These are phyloP conservation scores for Drosophila guanche DNA, from an alignment of 1,140 invertebrate genomes.

Conservation along the genomic window DNA sequence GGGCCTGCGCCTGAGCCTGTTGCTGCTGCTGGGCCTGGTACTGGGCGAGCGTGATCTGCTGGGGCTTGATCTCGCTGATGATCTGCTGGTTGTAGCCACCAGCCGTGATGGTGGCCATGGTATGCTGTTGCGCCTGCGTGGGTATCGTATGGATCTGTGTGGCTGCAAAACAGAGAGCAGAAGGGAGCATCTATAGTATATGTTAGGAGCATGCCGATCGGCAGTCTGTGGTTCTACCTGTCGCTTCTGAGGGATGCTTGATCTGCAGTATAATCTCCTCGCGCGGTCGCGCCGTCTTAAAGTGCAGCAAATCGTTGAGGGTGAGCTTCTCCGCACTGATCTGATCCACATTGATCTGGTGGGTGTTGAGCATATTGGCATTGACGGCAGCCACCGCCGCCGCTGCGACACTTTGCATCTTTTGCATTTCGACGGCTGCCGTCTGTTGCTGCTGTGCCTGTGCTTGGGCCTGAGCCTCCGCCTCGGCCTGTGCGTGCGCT, in stretches of 20 bases:
- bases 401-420: slow-evolving; percentile 57
- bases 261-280: slow-evolving; percentile 82
- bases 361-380: slow-evolving; percentile 62
- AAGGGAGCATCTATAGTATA: not conserved
- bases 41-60: slow-evolving; percentile 80
- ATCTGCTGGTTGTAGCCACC: slow-evolving; percentile 80
- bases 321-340: slow-evolving; percentile 78
- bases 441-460: slow-evolving; percentile 48
- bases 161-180: slow-evolving; percentile 24
- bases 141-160: slow-evolving; percentile 77
- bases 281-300: slow-evolving; percentile 71
- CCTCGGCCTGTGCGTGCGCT: slow-evolving; percentile 48
- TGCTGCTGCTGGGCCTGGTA: slow-evolving; percentile 80
- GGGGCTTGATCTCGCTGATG: slow-evolving; percentile 80
- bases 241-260: slow-evolving; percentile 73
- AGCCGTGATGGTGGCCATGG: slow-evolving; percentile 79
- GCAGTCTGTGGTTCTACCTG: slow-evolving; percentile 37
- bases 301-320: slow-evolving; percentile 77
- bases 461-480: slow-evolving; percentile 50
- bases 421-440: slow-evolving; percentile 67
- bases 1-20: slow-evolving; percentile 59
- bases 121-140: slow-evolving; percentile 75
- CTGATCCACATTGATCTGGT: slow-evolving; percentile 72
- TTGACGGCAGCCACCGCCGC: slow-evolving; percentile 64
- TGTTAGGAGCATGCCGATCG: too few relatives aligned